These are phyloP conservation scores for Miniopterus natalensis DNA, from an alignment of 2,113 vertebrate genomes.

Conservation along the genomic window DNA sequence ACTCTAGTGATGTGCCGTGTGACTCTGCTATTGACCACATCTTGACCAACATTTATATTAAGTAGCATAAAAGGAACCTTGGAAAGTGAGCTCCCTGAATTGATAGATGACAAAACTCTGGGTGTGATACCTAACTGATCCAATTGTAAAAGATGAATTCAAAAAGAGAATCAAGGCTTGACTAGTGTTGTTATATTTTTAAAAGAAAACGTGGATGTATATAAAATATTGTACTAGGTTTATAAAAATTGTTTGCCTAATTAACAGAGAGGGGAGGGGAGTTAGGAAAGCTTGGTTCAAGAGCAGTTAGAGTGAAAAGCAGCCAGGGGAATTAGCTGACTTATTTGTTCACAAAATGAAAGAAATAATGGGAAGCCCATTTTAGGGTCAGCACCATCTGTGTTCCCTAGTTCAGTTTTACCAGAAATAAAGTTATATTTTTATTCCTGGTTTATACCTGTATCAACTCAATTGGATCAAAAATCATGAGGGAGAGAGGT, in stretches of 20 bases:
- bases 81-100: background rate
- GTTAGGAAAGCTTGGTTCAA: background rate
- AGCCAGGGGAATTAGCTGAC: background rate
- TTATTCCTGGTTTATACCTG: background rate
- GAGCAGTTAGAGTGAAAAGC: background rate
- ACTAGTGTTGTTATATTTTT: background rate
- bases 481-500: background rate
- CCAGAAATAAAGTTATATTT: background rate
- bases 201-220: background rate
- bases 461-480: background rate
- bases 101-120: background rate
- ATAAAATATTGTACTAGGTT: background rate
- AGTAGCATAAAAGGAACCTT: background rate
- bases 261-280: background rate
- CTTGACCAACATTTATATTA: background rate
- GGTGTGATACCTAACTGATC: background rate
- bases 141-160: background rate
- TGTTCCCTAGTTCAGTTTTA: background rate
- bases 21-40: background rate
- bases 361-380: background rate
- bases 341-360: background rate
- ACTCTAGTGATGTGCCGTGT: background rate
- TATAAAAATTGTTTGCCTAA: slow-evolving; percentile 24
- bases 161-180: background rate
- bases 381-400: background rate